Evolutionary conservation across 2,797 vertebrate genomes (phyloP), one percentile per base, ranked within the genome.

Genomic region (Varecia variegata): DNA sequence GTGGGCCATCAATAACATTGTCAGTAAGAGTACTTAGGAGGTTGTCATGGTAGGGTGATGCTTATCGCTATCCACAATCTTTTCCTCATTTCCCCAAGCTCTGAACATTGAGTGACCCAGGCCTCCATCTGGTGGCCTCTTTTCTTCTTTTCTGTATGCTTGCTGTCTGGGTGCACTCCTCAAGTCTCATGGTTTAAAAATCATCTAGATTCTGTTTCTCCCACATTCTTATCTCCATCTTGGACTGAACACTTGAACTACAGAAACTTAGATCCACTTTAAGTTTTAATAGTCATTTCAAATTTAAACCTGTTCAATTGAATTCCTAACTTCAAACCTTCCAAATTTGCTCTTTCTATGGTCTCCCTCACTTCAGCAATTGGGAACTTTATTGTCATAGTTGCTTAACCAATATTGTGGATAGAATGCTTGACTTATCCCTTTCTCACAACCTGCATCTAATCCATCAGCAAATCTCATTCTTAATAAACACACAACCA

Each of bases 241-340:
- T 93, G 21, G 23, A 30, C 12, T 5, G 30, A 68, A 82, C 14
- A 52, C 1, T 70, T 43, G 23, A 60, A 76, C 12, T 70, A 30
- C 67, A 47, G 10, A 86, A 76, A 58, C 13, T 25, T 74, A 77
- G 3, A 4, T 58, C 4, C 3, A 65, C n/a, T 77, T 93, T 50
- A 92, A 82, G 25, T 92, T 94, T 11, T 52, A 73, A 50, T 17
- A 68, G 54, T 0, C 12, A 68, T 94, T 87, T 89, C 30, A 67
- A 50, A 58, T 65, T 74, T 86, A 83, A 62, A 62, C 32, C 79
- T 18, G 12, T 38, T 15, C 12, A 70, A 2, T 13, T 68, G 20
- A 50, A 84, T 8, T 70, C 2, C 74, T 71, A 7, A 23, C 73
- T 90, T 87, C 23, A 32, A 79, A 21, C 2, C 23, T 12, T 52